These are phyloP conservation scores for Molossus alvarezi DNA, from an alignment of 2,797 vertebrate genomes.

Conservation along the genomic window DNA sequence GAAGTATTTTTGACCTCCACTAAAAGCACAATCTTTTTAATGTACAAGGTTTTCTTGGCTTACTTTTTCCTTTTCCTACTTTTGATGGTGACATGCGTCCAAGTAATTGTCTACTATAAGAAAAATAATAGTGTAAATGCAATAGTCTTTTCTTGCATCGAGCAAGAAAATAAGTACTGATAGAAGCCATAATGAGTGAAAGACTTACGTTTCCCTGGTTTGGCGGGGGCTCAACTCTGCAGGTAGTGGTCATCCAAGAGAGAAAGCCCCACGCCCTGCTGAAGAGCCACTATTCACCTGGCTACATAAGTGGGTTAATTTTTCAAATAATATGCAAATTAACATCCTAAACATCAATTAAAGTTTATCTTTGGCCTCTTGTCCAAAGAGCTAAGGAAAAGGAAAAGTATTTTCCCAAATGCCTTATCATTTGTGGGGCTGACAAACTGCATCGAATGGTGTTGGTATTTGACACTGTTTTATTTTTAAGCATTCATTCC, in stretches of 20 bases:
- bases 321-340: background rate
- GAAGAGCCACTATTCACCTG: background rate
- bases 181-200: background rate
- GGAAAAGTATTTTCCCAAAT: background rate
- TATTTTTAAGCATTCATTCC: background rate
- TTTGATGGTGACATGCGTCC: background rate
- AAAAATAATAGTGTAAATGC: conserved; percentile 15
- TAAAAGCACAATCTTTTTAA: conserved; percentile 52
- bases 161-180: background rate
- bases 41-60: background rate
- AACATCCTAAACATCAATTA: background rate
- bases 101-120: background rate
- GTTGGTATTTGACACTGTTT: background rate
- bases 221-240: background rate
- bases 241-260: background rate
- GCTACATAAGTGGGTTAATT: background rate
- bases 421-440: background rate
- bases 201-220: background rate
- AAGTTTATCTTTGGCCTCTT: background rate
- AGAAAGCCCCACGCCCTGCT: background rate
- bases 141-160: background rate
- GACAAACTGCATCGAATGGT: background rate
- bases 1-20: conserved; percentile 5
- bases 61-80: background rate
- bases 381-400: background rate